These are phyloP conservation scores for Acrossocheilus wenchowensis DNA, from an alignment of 2,797 vertebrate species.

Conservation along the genomic window DNA sequence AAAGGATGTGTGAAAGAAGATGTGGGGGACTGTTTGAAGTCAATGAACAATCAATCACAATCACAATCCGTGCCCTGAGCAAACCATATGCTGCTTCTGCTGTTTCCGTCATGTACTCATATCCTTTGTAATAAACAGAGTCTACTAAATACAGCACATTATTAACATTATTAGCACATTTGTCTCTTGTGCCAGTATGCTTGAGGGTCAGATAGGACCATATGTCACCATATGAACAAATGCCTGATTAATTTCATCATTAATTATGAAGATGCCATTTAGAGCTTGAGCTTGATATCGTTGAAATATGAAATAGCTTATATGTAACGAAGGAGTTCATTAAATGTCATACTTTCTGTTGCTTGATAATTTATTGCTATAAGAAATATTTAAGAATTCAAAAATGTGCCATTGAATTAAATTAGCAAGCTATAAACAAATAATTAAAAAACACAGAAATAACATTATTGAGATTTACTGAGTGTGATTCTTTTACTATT, in stretches of 20 bases:
- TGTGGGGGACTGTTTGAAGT: slow-evolving; percentile 9
- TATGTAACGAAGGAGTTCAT: neutral
- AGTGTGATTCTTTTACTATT: neutral
- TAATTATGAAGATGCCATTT: slow-evolving; percentile 4
- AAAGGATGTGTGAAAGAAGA: slow-evolving; percentile 9
- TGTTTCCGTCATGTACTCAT: neutral
- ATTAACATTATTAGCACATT: neutral
- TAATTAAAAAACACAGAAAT: neutral
- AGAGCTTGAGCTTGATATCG: neutral
- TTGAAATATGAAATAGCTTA: neutral
- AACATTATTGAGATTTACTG: neutral
- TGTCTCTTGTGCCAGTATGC: neutral
- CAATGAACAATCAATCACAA: slow-evolving; percentile 18
- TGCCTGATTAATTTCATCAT: neutral
- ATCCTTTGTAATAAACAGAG: neutral
- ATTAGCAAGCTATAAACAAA: neutral
- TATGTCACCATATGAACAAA: neutral
- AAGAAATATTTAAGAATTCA: neutral
- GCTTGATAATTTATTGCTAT: neutral
- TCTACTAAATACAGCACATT: neutral
- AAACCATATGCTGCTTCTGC: slow-evolving; percentile 19
- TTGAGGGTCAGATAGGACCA: slow-evolving; percentile 3
- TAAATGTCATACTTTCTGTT: neutral
- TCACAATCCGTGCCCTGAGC: slow-evolving; percentile 12
- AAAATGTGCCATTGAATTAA: neutral